Percentiles rank a stretch among this genome's conserved stretches.
phyloP scores from a whole-genome alignment of 2,888 invertebrate species.

The Autographa pulchrina region DNA sequence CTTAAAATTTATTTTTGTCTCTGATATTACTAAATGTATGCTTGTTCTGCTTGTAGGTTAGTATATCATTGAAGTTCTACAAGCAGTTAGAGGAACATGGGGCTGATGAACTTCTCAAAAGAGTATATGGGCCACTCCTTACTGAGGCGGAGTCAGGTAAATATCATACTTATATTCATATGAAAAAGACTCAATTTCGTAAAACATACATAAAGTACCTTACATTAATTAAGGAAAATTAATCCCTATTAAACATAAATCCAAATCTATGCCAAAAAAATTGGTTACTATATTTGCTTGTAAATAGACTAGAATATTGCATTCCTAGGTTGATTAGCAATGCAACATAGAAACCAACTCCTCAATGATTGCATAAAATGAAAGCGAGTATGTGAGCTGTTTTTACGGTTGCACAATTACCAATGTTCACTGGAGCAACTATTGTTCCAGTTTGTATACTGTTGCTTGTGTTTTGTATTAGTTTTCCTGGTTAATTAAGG shows the following conservation, averaged over 20 bases:
- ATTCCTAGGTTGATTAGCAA: constrained; percentile 18
- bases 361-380: constrained; percentile 50
- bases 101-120: constrained; percentile 98
- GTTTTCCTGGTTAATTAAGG: constrained; percentile 45
- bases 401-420: constrained; percentile 55
- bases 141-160: constrained; percentile 96
- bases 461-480: constrained; percentile 25
- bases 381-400: constrained; percentile 50
- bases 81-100: constrained; percentile 99
- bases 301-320: not conserved
- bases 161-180: not conserved
- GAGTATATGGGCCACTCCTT: constrained; percentile 96
- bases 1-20: not conserved
- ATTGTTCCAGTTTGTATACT: constrained; percentile 31
- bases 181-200: not conserved
- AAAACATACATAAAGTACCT: not conserved
- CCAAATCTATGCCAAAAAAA: too few species aligned
- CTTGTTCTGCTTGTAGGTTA: constrained; percentile 91
- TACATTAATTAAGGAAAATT: not conserved
- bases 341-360: constrained; percentile 32
- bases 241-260: not conserved
- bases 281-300: not conserved
- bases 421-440: constrained; percentile 38
- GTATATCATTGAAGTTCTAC: constrained; percentile 99
- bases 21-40: not conserved